Evolutionary conservation across 2,113 vertebrate genomes (phyloP), one percentile per base, ranked within the genome.

Genomic region (Vulpes lagopus): DNA sequence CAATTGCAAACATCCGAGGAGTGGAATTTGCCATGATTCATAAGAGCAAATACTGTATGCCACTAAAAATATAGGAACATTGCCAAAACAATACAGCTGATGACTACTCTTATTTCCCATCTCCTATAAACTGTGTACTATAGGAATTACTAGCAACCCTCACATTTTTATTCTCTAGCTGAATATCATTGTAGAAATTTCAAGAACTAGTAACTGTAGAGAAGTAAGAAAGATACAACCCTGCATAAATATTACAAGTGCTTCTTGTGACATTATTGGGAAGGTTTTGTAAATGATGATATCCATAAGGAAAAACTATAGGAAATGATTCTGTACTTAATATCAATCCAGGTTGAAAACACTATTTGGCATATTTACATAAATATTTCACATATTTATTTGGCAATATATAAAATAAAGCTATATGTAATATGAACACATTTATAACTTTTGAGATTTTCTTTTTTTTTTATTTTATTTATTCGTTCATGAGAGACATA

Each of bases 1-100:
- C 12, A 96, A 87, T 9, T 92, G 93, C 67, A 97, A 97, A 95
- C 91, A 98, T 74, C 55, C 5, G 87, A 85, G 20, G 51, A 90
- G 32, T 5, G 1, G 65, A 96, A 79, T 96, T 95, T 87, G 84
- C n/a, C n/a, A 8, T 67, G 78, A 98, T 94, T 91, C 64, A 92
- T 1, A 30, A 23, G 71, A 97, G 9, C 49, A 92, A 95, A 91
- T 89, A 69, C 8, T 71, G 5, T 64, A 89, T 55, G 20, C 35
- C 73, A 76, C 30, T 95, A 71, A 79, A 83, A 96, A 96, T 74
- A 78, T 2, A 97, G 57, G 59, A 90, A 94, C 62, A 53, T 16
- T 60, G 5, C 19, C 32, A 65, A 49, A 95, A 87, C 35, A 87
- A 11, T 85, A 51, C 30, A 32, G 79, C 74, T 57, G 19, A 65